Conservation (phyloP, 2,113 vertebrate genomes). For the Platichthys stellatus region DNA sequence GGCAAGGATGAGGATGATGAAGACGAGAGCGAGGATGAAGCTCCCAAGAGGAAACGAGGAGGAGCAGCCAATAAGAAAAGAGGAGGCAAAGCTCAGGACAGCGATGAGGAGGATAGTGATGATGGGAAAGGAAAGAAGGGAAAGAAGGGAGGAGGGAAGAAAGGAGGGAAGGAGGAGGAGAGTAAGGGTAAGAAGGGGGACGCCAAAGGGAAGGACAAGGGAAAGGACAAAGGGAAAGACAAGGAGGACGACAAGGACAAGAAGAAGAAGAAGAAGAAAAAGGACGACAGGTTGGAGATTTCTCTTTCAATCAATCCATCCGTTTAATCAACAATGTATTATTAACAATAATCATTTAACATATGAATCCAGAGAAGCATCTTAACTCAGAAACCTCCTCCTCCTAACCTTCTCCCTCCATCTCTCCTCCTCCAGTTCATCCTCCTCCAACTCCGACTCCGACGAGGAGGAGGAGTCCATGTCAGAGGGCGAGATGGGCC, state of each 20-base stretch:
- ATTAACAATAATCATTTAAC: too few relatives aligned
- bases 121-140: conserved; percentile 63
- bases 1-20: conserved; percentile 44
- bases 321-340: too few relatives aligned
- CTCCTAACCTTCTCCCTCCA: too few relatives aligned
- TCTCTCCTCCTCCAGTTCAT: conserved; percentile 78
- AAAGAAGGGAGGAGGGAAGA: conserved; percentile 69
- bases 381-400: too few relatives aligned
- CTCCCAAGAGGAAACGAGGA: conserved; percentile 55
- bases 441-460: conserved; percentile 82
- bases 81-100: conserved; percentile 67
- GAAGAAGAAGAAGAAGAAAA: conserved; percentile 81
- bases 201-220: conserved; percentile 73
- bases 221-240: conserved; percentile 36
- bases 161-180: conserved; percentile 72
- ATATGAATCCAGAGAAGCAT: too few relatives aligned
- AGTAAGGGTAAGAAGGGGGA: conserved; percentile 68
- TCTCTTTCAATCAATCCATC: neutral
- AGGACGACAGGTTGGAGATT: conserved; percentile 75
- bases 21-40: conserved; percentile 76
- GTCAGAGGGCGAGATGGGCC: conserved; percentile 89
- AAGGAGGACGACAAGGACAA: conserved; percentile 77
- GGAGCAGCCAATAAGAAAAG: conserved; percentile 67
- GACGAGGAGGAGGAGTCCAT: conserved; percentile 85
- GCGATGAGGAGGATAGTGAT: conserved; percentile 69